Base-by-base conservation (phyloP, 2,888 invertebrate species). In the Argyresthia albistria region DNA sequence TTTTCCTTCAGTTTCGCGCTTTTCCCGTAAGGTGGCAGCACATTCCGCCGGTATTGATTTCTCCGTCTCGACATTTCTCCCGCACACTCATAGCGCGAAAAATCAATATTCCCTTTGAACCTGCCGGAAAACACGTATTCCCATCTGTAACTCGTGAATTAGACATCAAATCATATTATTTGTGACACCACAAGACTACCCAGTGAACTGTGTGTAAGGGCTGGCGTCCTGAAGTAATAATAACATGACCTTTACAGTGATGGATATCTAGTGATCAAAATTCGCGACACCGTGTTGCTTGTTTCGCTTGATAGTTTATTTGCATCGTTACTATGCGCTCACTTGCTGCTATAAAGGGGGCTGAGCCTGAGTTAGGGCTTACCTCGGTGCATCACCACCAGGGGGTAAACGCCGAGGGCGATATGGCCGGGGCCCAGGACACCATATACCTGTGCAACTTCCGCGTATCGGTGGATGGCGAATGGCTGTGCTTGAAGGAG, bases 391-490 rank as follows among this genome's bases (percentile, higher is more conserved):
- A 79, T 57, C 76, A 75, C 57, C 75, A 71, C 53, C 66, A 68
- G 56, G 67, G 67, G 48, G 25, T 6, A 25, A 78, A 76, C 58
- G 65, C 80, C 47, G 86, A 88, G 73, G 79, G 70, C 69, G 93
- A 93, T 66, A 93, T 93, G 91, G 93, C 93, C 64, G 95, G 95
- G 64, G 97, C 97, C 48, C 96, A 97, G 83, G 97, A 98, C 78
- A 98, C 97, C 54, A 97, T 98, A 69, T 98, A 98, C 84, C 87
- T 98, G 77, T 98, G 98, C 88, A 98, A 98, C 80, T 98, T 98
- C 81, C 94, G 98, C 54, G 98, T 98, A 7, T 97, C 97, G 51
- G 98, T 98, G 46, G 97, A 98, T 70, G 98, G 98, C 56, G 98
- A 98, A 77, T 98, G 98, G 98, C 89, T 98, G 55, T 98, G 98